These are phyloP conservation scores for Vanessa cardui DNA, from an alignment of 2,888 invertebrate species.

Conservation along the genomic window DNA sequence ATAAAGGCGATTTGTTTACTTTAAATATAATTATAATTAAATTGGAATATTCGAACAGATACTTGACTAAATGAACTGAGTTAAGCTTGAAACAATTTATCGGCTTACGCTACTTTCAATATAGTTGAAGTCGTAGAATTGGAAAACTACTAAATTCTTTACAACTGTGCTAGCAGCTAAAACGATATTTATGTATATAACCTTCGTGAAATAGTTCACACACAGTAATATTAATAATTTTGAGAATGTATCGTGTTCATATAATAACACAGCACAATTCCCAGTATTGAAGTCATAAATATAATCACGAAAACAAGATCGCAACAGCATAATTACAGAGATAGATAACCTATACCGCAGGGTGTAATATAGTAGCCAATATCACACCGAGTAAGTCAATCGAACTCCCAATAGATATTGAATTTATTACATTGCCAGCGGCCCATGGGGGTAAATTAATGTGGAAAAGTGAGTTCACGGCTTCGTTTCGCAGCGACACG, in stretches of 20 bases:
- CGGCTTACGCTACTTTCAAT: no score
- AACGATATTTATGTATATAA: no score
- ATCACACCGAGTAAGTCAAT: slow-evolving; percentile 38
- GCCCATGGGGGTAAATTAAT: slow-evolving; percentile 47
- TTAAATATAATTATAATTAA: no score
- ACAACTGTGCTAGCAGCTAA: no score
- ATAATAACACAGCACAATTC: background rate
- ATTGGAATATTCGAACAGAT: no score
- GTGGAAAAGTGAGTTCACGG: slow-evolving; percentile 49
- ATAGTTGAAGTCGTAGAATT: no score
- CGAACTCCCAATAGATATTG: slow-evolving; percentile 40
- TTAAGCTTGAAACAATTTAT: no score
- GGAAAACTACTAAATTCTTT: no score
- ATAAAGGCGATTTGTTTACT: no score
- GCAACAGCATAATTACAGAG: slow-evolving; percentile 22
- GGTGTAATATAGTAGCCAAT: slow-evolving; percentile 29
- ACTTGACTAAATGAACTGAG: no score
- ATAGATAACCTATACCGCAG: slow-evolving; percentile 26
- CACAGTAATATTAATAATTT: background rate
- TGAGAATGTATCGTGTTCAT: background rate
- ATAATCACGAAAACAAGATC: slow-evolving; percentile 22
- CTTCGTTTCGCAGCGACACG: slow-evolving; percentile 43
- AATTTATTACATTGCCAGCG: slow-evolving; percentile 47
- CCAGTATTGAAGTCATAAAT: slow-evolving; percentile 15
- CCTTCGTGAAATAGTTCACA: no score